Evolutionary conservation across 1,140 invertebrate genomes (phyloP), one percentile per base, ranked within the genome.

Genomic region (Varroa destructor): DNA sequence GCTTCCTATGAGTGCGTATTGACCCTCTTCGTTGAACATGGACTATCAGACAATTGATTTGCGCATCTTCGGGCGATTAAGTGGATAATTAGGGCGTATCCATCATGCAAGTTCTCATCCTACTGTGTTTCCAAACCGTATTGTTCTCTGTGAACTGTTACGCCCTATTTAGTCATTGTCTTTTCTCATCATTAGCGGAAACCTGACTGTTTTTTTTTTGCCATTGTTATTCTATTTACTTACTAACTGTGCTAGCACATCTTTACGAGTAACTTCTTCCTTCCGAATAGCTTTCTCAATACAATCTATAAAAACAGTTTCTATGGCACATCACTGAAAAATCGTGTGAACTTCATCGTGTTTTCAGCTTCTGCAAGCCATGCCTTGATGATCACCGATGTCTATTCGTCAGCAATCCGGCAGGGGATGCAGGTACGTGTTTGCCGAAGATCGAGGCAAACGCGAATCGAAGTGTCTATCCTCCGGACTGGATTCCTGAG

Each of bases 371-470:
- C 46, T 67, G 61, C 61, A 10, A 37, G 8, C 40, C 61, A 14
- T 67, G 61, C 61, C 14, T 67, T 72, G 70, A 57, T 10, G 71
- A 75, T 64, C 55, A 56, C 1, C 54, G 72, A 75, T 37, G 74
- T 73, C 10, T 77, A 74, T 46, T 73, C 56, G 58, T 73, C 76
- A 25, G 78, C 75, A 55, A 64, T n/a, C 43, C 76, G 8, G 75
- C 75, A 8, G 76, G 74, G 43, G 74, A 75, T 10, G 75, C 75
- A 57, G 77, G 73, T 12, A 72, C 71, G 43, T 75, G 74, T 55
- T 10, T 74, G 25, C 40, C 12, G 6, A 10, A 14, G 0, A 10
- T 37, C 54, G 12, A 37, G 8, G 71, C 72, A 55, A 40, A 37
- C 1, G 43, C 1, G 4, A 43, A 0, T n/a, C 71, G 46, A 51